phyloP scores from a whole-genome alignment of 2,888 invertebrate species.

The Catocala sponsa region DNA sequence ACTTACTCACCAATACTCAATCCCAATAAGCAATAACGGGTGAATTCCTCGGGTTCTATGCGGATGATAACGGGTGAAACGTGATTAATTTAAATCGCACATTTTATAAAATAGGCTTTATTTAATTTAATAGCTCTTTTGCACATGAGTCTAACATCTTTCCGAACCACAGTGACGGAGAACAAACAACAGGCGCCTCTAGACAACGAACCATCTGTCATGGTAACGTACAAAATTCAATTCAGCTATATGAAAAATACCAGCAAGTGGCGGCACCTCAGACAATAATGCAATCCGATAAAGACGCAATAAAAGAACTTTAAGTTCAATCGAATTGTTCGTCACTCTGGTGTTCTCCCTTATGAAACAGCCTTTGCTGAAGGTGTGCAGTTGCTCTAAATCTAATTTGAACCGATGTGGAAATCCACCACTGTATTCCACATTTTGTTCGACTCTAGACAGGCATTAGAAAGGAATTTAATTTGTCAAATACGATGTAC shows the following conservation, averaged over 20 bases:
- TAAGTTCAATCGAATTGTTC: constrained; percentile 75
- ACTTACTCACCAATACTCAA: not conserved
- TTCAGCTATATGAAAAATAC: constrained; percentile 44
- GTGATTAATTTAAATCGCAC: not conserved
- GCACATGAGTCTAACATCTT: constrained; percentile 35
- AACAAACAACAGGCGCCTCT: constrained; percentile 34
- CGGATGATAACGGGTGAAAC: no score
- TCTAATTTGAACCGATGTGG: constrained; percentile 70
- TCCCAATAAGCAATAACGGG: not conserved
- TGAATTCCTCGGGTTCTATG: not conserved
- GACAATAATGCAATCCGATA: constrained; percentile 57
- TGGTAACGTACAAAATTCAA: constrained; percentile 41
- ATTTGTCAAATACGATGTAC: constrained; percentile 68
- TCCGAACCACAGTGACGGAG: constrained; percentile 31
- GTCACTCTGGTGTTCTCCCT: constrained; percentile 68
- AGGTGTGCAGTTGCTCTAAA: constrained; percentile 74
- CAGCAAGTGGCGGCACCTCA: constrained; percentile 37
- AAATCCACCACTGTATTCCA: constrained; percentile 50
- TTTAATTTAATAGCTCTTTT: constrained; percentile 22
- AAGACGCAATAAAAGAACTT: constrained; percentile 69
- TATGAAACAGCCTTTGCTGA: constrained; percentile 66
- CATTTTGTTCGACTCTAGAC: constrained; percentile 56
- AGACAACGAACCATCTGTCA: constrained; percentile 40
- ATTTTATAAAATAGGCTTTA: constrained; percentile 13
- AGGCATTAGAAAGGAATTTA: constrained; percentile 67